Evolutionary conservation across 2,888 invertebrate species (phyloP).

Genomic region (Asteroscopus sphinx): DNA sequence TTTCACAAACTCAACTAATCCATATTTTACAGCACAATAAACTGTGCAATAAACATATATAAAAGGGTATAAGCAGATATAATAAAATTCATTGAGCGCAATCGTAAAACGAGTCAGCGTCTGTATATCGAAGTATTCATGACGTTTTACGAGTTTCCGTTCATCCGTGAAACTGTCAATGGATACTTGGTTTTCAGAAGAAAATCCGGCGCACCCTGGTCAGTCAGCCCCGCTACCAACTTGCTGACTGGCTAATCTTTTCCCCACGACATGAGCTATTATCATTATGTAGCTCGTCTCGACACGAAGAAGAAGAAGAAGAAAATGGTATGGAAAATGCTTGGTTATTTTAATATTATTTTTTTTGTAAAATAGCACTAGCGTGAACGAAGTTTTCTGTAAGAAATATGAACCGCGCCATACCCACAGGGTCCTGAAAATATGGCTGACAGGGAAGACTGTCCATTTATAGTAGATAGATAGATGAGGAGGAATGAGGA

Average conservation of each 20-base stretch:
- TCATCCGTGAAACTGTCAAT: conserved; percentile 64
- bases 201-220: no score
- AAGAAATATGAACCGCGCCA: no score
- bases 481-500: no score
- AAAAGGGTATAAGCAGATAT: conserved; percentile 40
- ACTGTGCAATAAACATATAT: conserved; percentile 35
- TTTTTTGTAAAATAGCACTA: no score
- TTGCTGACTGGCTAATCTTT: no score
- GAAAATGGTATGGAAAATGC: conserved; percentile 46
- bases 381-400: no score
- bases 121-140: conserved; percentile 74
- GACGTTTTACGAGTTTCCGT: conserved; percentile 67
- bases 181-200: conserved; percentile 47
- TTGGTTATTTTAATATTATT: not conserved
- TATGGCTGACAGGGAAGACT: no score
- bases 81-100: conserved; percentile 72
- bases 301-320: conserved; percentile 24
- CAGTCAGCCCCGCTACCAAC: no score
- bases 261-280: no score
- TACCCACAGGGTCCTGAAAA: no score
- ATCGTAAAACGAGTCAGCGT: conserved; percentile 75
- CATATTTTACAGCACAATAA: conserved; percentile 37
- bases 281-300: no score
- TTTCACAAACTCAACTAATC: conserved; percentile 25
- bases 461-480: no score